Evolutionary conservation across 2,113 vertebrate species (phyloP).

Genomic region (Otus sunia): DNA sequence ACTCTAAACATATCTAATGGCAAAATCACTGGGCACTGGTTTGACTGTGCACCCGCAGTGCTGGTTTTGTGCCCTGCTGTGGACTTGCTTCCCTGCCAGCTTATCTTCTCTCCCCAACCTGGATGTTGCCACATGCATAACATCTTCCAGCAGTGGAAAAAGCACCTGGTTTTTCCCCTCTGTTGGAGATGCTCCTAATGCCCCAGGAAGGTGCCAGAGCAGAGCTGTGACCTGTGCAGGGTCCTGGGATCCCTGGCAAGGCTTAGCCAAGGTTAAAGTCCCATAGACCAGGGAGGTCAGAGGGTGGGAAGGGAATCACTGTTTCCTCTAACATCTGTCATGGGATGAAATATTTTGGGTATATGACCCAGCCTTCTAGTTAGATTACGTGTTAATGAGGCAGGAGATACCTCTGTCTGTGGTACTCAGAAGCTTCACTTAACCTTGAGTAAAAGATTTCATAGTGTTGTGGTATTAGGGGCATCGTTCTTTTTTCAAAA

Average conservation of each 20-base stretch:
- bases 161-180: neutral
- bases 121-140: accelerated
- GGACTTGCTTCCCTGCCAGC: neutral
- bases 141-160: neutral
- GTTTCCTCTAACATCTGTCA: neutral
- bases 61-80: neutral
- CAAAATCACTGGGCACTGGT: neutral
- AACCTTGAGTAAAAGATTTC: neutral
- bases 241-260: neutral
- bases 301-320: neutral
- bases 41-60: neutral
- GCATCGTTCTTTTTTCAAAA: neutral
- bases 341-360: neutral
- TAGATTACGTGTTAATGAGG: neutral
- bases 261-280: neutral
- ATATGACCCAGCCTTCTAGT: neutral
- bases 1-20: neutral
- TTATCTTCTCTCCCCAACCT: neutral
- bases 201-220: neutral
- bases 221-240: neutral
- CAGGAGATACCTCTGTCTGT: neutral
- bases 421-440: neutral
- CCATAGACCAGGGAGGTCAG: neutral
- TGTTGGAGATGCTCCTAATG: neutral
- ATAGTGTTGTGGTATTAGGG: neutral